Percentiles rank a stretch among this genome's conserved stretches.
These are phyloP conservation scores for Hylaea fasciaria DNA, from an alignment of 2,888 invertebrate species.

Conservation along the genomic window DNA sequence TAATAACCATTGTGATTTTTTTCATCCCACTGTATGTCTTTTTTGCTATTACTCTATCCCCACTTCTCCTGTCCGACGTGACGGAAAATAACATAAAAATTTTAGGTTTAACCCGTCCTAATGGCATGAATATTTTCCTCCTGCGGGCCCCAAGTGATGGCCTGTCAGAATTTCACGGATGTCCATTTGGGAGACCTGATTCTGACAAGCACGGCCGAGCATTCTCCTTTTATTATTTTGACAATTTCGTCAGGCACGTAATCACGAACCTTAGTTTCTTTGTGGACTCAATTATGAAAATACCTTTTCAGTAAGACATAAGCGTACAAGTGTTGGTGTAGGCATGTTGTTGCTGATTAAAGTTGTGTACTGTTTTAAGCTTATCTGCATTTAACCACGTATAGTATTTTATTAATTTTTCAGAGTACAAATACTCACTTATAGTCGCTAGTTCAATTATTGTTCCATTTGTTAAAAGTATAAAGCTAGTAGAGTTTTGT, in stretches of 20 bases:
- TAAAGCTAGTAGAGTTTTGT: too few species aligned
- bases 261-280: constrained; percentile 7
- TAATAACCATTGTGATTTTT: too few species aligned
- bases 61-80: constrained; percentile 3
- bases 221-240: constrained; percentile 27
- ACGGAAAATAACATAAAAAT: constrained; percentile 33
- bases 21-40: too few species aligned
- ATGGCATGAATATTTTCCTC: constrained; percentile 43
- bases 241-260: constrained; percentile 18
- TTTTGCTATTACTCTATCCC: neutral
- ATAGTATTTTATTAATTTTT: too few species aligned
- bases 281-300: constrained; percentile 4
- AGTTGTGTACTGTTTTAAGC: too few species aligned
- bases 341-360: too few species aligned
- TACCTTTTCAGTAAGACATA: neutral
- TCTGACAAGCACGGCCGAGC: constrained; percentile 36
- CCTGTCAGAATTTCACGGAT: constrained; percentile 43
- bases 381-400: too few species aligned
- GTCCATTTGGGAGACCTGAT: constrained; percentile 38
- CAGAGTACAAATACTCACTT: too few species aligned
- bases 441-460: too few species aligned
- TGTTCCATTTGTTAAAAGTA: too few species aligned
- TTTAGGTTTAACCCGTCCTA: constrained; percentile 44
- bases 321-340: too few species aligned
- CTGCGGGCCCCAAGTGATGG: constrained; percentile 35